Evolutionary conservation across 2,113 vertebrate species (phyloP), one percentile per base, ranked within the genome.

Genomic region (Psittacula cyanocephala): DNA sequence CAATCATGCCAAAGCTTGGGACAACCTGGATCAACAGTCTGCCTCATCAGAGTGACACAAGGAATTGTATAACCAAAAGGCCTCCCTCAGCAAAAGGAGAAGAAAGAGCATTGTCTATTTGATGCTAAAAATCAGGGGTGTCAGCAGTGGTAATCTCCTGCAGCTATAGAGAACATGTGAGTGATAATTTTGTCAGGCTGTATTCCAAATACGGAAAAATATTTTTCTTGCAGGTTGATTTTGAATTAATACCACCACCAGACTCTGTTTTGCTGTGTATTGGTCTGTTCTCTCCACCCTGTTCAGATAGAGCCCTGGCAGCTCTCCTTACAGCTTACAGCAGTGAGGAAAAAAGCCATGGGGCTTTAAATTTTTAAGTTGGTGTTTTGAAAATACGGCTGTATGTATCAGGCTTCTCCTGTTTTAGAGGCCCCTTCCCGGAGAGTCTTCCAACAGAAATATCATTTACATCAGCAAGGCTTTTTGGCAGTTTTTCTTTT

Each of bases 341-440:
- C 78, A 79, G 47, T 29, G 47, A 7, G 67, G 70, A 71, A 76
- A 91, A 86, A 79, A 81, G 44, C 67, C 70, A 91, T 8, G 67
- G 70, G 67, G 91, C 75, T 91, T 96, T 96, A 97, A 96, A 97
- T 96, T 97, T 95, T 96, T 95, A 95, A 94, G 94, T 50, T 0
- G 2, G 91, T 96, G 87, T 96, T 97, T 97, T 94, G 89, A 97
- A 97, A 97, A 94, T 96, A 96, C 53, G 91, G 96, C 91, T 95
- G 74, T 49, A 94, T 94, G 93, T 79, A 96, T 96, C 87, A 94
- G 81, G 70, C 78, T 97, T 95, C 94, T 96, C 89, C 87, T 94
- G 63, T 64, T 96, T 93, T 92, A 96, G 75, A 94, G 93, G 81
- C 59, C 87, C 70, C 95, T 96, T 97, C 91, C 89, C 85, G 67